These are phyloP conservation scores for Camelus dromedarius DNA, from an alignment of 2,113 vertebrate species.

Conservation along the genomic window DNA sequence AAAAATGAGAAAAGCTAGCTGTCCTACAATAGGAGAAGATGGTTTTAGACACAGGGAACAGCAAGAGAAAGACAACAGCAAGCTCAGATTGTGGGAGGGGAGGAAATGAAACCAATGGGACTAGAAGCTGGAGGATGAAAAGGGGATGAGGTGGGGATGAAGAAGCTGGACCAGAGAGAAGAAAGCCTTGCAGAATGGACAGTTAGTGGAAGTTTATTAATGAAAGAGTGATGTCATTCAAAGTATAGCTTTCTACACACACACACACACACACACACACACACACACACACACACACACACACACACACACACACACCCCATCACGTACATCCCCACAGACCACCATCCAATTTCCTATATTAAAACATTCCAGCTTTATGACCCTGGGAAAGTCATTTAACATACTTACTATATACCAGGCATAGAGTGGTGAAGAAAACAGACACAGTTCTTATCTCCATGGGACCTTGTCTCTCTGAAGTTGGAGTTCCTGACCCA, in stretches of 20 bases:
- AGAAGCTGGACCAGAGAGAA: background rate
- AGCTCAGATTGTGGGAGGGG: background rate
- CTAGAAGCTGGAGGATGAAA: background rate
- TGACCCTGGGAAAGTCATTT: background rate
- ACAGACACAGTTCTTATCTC: background rate
- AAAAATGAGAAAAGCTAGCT: background rate
- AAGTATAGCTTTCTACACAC: background rate
- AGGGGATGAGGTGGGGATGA: background rate
- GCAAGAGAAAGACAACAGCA: background rate
- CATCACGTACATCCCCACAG: fast-evolving
- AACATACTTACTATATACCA: background rate
- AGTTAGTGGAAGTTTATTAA: background rate
- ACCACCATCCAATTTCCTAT: background rate
- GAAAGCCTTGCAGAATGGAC: background rate
- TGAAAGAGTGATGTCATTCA: background rate
- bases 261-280: background rate
- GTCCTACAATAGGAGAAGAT: background rate
- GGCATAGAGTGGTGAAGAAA: background rate
- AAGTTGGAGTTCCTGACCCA: background rate
- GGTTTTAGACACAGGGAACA: background rate
- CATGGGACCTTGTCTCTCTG: background rate
- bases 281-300: background rate
- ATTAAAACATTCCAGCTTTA: background rate
- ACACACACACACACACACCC: background rate
- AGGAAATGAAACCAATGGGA: background rate